Conservation (phyloP, 1,140 invertebrate species). For the Cotesia glomerata region DNA sequence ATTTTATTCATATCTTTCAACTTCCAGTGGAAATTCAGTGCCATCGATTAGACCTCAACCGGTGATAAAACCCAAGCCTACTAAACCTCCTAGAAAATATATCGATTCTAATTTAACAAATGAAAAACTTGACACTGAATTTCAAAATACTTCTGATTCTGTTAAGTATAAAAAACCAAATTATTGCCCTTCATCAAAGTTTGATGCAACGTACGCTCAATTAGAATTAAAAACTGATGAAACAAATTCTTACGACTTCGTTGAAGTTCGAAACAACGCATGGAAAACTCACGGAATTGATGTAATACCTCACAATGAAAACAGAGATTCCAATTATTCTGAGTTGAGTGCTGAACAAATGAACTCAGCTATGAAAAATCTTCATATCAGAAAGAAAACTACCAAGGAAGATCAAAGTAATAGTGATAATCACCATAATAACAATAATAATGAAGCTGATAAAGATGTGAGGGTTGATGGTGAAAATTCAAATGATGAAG, state of each 20-base stretch:
- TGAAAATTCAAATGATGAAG: neutral
- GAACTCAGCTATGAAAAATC: slow-evolving; percentile 42
- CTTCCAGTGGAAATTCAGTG: slow-evolving; percentile 30
- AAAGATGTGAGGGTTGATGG: neutral
- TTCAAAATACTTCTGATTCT: slow-evolving; percentile 42
- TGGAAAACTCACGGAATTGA: slow-evolving; percentile 80
- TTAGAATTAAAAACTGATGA: slow-evolving; percentile 30
- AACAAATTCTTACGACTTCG: slow-evolving; percentile 69
- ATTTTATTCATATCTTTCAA: slow-evolving; percentile 33
- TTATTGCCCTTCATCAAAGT: slow-evolving; percentile 21
- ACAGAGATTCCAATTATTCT: slow-evolving; percentile 52
- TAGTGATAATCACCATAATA: neutral
- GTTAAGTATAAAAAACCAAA: slow-evolving; percentile 59
- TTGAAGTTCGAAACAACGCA: slow-evolving; percentile 74
- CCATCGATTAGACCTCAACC: slow-evolving; percentile 48
- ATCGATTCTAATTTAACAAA: slow-evolving; percentile 55
- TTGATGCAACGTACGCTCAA: neutral
- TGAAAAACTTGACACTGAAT: slow-evolving; percentile 45
- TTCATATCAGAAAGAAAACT: slow-evolving; percentile 23
- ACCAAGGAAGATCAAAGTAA: neutral
- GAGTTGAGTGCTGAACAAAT: slow-evolving; percentile 21
- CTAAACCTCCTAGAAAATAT: slow-evolving; percentile 72
- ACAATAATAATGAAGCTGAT: neutral
- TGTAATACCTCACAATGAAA: slow-evolving; percentile 69
- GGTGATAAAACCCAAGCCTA: slow-evolving; percentile 67